Percentiles rank a stretch among this genome's conserved stretches.
Evolutionary conservation across 2,888 invertebrate genomes (phyloP).

Genomic region (Panopea generosa): DNA sequence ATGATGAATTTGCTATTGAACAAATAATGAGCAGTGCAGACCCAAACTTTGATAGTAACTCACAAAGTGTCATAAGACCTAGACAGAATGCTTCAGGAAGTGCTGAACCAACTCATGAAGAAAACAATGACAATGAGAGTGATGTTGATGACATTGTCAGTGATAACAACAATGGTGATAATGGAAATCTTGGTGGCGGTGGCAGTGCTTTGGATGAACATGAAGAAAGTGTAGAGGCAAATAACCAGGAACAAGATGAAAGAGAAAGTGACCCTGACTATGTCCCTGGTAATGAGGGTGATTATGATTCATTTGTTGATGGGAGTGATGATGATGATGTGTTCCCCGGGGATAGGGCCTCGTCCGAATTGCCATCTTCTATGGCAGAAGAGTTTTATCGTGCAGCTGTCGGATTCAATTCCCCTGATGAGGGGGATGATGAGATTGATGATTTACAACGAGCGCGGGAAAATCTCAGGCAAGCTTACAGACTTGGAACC

Average conservation of each 20-base stretch:
- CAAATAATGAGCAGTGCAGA: constrained; percentile 16
- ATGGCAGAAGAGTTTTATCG: neutral
- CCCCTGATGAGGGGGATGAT: neutral
- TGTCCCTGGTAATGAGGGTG: constrained; percentile 17
- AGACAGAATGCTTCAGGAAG: too few relatives aligned
- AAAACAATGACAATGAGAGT: constrained; percentile 4
- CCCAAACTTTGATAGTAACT: neutral
- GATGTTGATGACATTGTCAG: constrained; percentile 13
- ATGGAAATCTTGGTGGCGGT: neutral
- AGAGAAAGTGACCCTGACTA: constrained; percentile 12
- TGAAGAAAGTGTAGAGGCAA: too few relatives aligned
- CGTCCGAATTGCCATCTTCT: neutral
- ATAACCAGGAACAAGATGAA: neutral
- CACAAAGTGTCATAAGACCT: too few relatives aligned
- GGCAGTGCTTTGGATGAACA: neutral
- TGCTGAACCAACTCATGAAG: neutral
- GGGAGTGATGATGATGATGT: constrained; percentile 41
- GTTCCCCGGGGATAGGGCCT: constrained; percentile 18
- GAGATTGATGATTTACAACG: neutral
- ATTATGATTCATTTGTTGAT: constrained; percentile 18
- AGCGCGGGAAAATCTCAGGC: neutral
- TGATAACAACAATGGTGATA: neutral
- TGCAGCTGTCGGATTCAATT: neutral
- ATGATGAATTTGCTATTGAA: constrained; percentile 44
- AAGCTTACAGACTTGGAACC: too few relatives aligned